A percentile compares a stretch with the other conserved stretches of the same genome.
Evolutionary conservation across 1,140 invertebrate genomes (phyloP).

Genomic region (Nylanderia fulva): DNA sequence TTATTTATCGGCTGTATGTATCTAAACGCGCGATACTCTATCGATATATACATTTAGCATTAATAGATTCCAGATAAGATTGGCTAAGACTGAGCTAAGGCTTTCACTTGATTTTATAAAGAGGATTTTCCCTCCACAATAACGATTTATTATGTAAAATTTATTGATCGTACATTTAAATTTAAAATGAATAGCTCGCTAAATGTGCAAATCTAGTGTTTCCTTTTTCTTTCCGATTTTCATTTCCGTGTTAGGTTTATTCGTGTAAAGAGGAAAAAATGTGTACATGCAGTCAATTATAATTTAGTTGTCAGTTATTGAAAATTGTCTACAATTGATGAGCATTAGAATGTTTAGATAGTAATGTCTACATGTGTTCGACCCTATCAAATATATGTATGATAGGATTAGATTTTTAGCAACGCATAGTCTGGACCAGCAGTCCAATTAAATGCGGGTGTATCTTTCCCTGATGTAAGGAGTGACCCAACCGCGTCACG

Average conservation of each 20-base stretch:
- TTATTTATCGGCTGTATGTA: constrained; percentile 32
- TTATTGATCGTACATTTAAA: background rate
- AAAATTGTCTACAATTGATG: background rate
- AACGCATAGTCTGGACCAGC: background rate
- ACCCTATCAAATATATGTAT: background rate
- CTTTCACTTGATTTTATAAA: background rate
- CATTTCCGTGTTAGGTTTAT: no score
- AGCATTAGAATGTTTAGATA: background rate
- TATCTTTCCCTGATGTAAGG: constrained; percentile 18
- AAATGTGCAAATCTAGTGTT: background rate
- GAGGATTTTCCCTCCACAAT: background rate
- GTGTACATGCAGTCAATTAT: background rate
- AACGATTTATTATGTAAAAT: background rate
- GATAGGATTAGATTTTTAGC: background rate
- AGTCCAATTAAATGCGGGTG: constrained; percentile 12
- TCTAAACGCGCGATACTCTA: constrained; percentile 25
- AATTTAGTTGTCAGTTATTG: background rate
- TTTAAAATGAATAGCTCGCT: background rate
- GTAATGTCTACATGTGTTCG: background rate
- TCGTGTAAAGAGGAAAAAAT: background rate
- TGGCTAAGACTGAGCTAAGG: background rate
- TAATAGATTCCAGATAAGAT: constrained; percentile 37
- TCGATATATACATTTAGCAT: background rate
- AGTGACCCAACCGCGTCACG: constrained; percentile 1
- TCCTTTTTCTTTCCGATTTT: background rate